Conservation (phyloP, 2,888 invertebrate genomes). For the Melinaea marsaeus region DNA sequence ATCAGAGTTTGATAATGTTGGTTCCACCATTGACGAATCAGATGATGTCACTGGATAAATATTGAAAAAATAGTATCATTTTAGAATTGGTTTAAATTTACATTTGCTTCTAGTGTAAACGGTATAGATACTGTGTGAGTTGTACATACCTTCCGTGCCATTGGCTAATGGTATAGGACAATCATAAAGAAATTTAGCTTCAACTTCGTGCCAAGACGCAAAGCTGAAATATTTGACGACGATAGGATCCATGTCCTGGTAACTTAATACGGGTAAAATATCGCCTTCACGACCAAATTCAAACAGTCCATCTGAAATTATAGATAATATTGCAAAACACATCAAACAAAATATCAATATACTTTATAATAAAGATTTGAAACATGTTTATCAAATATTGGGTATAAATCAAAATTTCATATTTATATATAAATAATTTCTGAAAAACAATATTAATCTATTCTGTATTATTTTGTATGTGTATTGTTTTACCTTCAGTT, state of each 20-base stretch:
- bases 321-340: slow-evolving; percentile 4
- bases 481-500: slow-evolving; percentile 60
- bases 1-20: slow-evolving; percentile 68
- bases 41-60: slow-evolving; percentile 41
- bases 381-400: too few species aligned
- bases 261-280: slow-evolving; percentile 77
- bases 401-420: too few species aligned
- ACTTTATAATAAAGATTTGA: too few species aligned
- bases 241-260: slow-evolving; percentile 78
- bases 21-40: slow-evolving; percentile 58
- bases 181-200: slow-evolving; percentile 83
- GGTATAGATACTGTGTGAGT: too few species aligned
- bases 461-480: neutral
- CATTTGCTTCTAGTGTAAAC: too few species aligned
- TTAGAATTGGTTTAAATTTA: neutral
- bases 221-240: slow-evolving; percentile 82
- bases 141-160: slow-evolving; percentile 44
- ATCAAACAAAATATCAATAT: too few species aligned
- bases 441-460: neutral
- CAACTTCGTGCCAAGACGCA: slow-evolving; percentile 81
- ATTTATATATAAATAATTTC: neutral
- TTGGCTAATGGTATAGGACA: slow-evolving; percentile 68
- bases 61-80: slow-evolving; percentile 1
- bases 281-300: slow-evolving; percentile 81
- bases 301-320: slow-evolving; percentile 76